phyloP scores from a whole-genome alignment of 2,113 vertebrate species.

The Numida meleagris region DNA sequence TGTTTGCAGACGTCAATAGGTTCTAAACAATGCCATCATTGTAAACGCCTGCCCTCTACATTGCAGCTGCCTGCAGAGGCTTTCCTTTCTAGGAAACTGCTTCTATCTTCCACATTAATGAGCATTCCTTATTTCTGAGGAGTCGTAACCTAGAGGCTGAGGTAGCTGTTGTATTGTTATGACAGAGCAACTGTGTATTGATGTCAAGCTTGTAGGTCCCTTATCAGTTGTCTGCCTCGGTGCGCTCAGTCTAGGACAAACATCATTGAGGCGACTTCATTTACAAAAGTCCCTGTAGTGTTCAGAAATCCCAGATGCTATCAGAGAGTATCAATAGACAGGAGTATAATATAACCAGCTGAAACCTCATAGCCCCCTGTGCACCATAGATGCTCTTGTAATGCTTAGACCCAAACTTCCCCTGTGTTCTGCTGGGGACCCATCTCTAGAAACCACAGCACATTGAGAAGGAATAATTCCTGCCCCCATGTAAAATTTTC shows the following conservation, averaged over 20 bases:
- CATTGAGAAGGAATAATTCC: not conserved
- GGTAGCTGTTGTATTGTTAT: not conserved
- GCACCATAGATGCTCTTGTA: not conserved
- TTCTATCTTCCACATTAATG: not conserved
- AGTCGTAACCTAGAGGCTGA: not conserved
- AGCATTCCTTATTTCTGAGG: conserved; percentile 31
- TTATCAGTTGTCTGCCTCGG: conserved; percentile 27
- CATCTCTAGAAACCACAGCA: not conserved
- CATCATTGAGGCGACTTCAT: not conserved
- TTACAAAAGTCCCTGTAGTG: conserved; percentile 9
- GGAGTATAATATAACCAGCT: conserved; percentile 28
- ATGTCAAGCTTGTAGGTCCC: conserved; percentile 54
- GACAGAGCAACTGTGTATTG: conserved; percentile 27
- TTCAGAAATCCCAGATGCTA: conserved; percentile 65
- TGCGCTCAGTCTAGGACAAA: conserved; percentile 19
- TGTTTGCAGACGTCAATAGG: not conserved
- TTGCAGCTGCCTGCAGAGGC: not conserved
- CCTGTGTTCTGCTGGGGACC: not conserved
- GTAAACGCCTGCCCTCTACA: not conserved
- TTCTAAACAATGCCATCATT: not conserved
- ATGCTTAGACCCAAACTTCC: not conserved
- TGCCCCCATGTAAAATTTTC: not conserved
- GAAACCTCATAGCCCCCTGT: conserved; percentile 65
- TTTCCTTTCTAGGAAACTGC: not conserved
- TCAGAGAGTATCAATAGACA: conserved; percentile 29